Conservation (phyloP, 2,888 invertebrate species). For the Calephelis perditalis region DNA sequence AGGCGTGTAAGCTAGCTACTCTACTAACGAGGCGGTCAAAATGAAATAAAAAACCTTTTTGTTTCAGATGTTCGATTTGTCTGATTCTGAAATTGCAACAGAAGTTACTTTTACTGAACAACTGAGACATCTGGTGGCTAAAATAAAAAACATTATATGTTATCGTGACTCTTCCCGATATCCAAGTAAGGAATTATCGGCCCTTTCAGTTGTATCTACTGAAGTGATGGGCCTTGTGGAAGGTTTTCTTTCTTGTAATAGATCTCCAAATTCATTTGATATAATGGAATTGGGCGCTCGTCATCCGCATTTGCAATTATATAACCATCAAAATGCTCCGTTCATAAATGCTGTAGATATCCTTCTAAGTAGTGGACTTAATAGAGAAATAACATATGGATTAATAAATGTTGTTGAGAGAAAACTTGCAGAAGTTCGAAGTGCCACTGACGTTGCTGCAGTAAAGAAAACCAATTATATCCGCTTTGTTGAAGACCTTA, state of each 20-base stretch:
- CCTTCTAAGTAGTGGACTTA: constrained; percentile 65
- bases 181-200: constrained; percentile 74
- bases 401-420: constrained; percentile 70
- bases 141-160: constrained; percentile 69
- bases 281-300: constrained; percentile 63
- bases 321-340: constrained; percentile 68
- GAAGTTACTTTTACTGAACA: constrained; percentile 85
- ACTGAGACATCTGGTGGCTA: constrained; percentile 71
- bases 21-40: too few relatives aligned
- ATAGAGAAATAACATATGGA: constrained; percentile 71
- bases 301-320: constrained; percentile 67
- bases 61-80: constrained; percentile 82
- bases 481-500: constrained; percentile 68
- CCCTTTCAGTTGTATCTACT: constrained; percentile 77
- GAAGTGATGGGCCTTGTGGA: constrained; percentile 80
- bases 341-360: constrained; percentile 72
- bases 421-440: constrained; percentile 67
- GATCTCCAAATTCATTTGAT: constrained; percentile 68
- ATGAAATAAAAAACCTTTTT: not conserved
- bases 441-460: constrained; percentile 56
- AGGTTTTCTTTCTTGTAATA: constrained; percentile 73
- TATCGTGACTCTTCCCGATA: constrained; percentile 64
- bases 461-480: constrained; percentile 70
- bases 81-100: constrained; percentile 80
- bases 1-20: too few relatives aligned